These are phyloP conservation scores for Lutraria lutraria DNA, from an alignment of 2,888 invertebrate genomes.

Conservation along the genomic window DNA sequence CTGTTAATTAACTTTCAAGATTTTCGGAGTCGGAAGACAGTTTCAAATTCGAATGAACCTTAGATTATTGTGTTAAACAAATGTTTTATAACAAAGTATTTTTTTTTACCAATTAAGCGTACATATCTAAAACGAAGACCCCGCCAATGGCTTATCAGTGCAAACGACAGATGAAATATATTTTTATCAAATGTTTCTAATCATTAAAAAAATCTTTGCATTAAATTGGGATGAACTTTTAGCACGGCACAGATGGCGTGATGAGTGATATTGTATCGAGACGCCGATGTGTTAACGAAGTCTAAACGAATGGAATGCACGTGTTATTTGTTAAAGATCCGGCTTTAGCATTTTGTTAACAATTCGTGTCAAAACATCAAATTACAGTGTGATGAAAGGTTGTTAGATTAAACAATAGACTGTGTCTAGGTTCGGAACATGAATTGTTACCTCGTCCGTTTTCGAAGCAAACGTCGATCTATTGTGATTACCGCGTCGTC, in stretches of 20 bases:
- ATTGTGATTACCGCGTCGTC: too few relatives aligned
- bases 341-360: background rate
- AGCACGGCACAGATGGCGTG: background rate
- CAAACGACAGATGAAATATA: background rate
- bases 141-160: background rate
- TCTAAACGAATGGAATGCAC: background rate
- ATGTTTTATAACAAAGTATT: background rate
- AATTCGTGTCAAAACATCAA: background rate
- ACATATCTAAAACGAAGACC: background rate
- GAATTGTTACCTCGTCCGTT: too few relatives aligned
- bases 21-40: background rate
- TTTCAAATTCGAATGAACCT: background rate
- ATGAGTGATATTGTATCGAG: background rate
- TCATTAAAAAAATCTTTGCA: background rate
- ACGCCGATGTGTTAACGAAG: background rate
- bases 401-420: too few relatives aligned
- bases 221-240: slow-evolving; percentile 2
- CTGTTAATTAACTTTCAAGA: background rate
- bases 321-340: background rate
- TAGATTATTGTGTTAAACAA: background rate
- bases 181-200: background rate
- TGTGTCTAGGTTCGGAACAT: too few relatives aligned
- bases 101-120: background rate
- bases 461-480: too few relatives aligned
- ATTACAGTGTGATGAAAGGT: too few relatives aligned